Evolutionary conservation across 2,888 invertebrate species (phyloP).

Genomic region (Polydrusus pterygomalis): DNA sequence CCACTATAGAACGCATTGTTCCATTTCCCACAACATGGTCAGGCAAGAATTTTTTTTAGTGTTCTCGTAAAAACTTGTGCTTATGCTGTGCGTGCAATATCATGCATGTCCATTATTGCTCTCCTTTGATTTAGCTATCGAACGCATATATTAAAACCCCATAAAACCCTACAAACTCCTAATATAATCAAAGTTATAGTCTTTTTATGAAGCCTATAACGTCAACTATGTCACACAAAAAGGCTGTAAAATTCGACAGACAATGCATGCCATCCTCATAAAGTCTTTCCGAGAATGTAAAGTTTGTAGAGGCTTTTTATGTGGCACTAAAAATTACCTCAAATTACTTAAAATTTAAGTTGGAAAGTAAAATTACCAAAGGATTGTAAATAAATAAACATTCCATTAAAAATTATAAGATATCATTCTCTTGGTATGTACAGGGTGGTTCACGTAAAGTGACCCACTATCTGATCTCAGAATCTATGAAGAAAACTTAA

Average conservation of each 20-base stretch:
- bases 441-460: too few relatives aligned
- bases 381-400: too few relatives aligned
- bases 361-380: background rate
- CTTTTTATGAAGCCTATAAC: constrained; percentile 6
- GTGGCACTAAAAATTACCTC: background rate
- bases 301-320: background rate
- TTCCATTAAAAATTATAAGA: too few relatives aligned
- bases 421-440: too few relatives aligned
- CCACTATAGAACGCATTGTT: too few relatives aligned
- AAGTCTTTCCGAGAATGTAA: constrained; percentile 1
- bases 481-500: too few relatives aligned
- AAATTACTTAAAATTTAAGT: background rate
- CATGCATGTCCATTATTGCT: too few relatives aligned
- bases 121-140: background rate
- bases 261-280: constrained; percentile 4
- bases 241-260: constrained; percentile 8
- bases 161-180: background rate
- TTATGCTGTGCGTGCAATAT: too few relatives aligned
- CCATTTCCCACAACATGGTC: too few relatives aligned
- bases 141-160: constrained; percentile 5
- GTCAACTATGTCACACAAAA: constrained; percentile 1
- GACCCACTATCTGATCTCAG: too few relatives aligned
- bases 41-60: too few relatives aligned
- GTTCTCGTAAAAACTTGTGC: too few relatives aligned
- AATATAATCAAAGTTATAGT: background rate